Conservation (phyloP, 2,113 vertebrate genomes). For the Oncorhynchus keta region DNA sequence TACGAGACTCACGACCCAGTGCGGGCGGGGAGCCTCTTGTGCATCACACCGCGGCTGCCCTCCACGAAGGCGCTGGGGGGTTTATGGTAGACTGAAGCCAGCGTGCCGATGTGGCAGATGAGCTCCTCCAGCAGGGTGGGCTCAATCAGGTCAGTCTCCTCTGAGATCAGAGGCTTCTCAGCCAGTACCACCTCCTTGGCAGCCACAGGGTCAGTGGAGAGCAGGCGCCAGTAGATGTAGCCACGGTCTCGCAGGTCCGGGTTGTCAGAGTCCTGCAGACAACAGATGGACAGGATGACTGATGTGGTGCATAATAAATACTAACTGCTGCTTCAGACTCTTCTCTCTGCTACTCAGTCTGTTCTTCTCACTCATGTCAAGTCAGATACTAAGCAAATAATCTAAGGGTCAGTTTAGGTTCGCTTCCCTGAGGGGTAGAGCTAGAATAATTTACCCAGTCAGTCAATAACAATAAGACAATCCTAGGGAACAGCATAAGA, state of each 20-base stretch:
- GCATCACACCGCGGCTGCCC: conserved; percentile 90
- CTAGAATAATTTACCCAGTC: neutral
- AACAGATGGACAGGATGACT: conserved; percentile 19
- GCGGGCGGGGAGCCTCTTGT: conserved; percentile 87
- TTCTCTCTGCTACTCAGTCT: neutral
- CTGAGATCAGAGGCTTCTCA: conserved; percentile 95
- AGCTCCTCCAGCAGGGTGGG: conserved; percentile 95
- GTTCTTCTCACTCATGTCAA: neutral
- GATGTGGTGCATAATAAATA: conserved; percentile 20
- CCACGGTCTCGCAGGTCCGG: conserved; percentile 93
- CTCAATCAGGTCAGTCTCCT: conserved; percentile 97
- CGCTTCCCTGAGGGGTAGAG: neutral
- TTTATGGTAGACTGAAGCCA: conserved; percentile 98
- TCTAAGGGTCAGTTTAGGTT: neutral
- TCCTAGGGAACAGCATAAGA: too few species aligned
- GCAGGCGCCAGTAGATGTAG: conserved; percentile 98
- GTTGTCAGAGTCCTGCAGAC: conserved; percentile 90
- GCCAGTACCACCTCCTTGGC: conserved; percentile 98
- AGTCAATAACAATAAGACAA: neutral
- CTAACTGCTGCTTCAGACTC: neutral
- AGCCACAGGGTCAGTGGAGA: conserved; percentile 96
- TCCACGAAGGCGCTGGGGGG: conserved; percentile 97
- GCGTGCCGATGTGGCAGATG: conserved; percentile 95
- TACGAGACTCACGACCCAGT: conserved; percentile 86
- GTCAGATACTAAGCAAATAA: neutral